Evolutionary conservation across 2,113 vertebrate genomes (phyloP).

Genomic region (Calidris pygmaea): DNA sequence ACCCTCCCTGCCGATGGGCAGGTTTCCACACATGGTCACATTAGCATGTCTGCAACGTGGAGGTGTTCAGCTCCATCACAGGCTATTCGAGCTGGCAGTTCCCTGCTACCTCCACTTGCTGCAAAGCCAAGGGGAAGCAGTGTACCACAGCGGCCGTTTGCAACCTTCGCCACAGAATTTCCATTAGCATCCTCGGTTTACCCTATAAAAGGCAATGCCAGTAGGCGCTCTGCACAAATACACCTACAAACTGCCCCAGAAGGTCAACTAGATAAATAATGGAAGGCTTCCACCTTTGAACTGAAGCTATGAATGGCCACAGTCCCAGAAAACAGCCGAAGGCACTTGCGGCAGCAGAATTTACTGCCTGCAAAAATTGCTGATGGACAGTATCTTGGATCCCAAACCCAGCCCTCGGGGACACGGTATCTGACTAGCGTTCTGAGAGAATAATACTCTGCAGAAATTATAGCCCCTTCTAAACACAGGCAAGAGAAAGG

Average conservation of each 20-base stretch:
- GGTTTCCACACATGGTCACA: not conserved
- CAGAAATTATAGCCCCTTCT: not conserved
- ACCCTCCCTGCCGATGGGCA: not conserved
- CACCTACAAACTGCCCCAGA: not conserved
- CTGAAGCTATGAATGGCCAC: conserved; percentile 8
- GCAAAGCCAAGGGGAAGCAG: not conserved
- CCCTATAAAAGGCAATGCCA: not conserved
- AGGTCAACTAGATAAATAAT: conserved; percentile 47
- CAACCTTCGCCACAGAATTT: not conserved
- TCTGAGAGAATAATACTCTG: not conserved
- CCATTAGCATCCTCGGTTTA: not conserved
- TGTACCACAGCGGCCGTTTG: accelerated
- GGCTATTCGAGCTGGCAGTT: accelerated
- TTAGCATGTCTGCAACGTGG: not conserved
- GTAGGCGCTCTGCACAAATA: not conserved
- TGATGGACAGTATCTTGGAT: not conserved
- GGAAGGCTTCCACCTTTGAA: conserved; percentile 28
- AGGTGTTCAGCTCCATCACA: not conserved
- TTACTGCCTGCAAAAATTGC: conserved; percentile 8
- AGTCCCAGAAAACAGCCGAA: not conserved
- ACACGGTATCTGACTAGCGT: not conserved
- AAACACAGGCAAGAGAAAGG: conserved; percentile 8
- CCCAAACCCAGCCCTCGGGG: not conserved
- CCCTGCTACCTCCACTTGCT: not conserved
- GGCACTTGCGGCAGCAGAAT: conserved; percentile 13